Conservation (phyloP, 1,140 invertebrate genomes). For the Eumaeus atala region DNA sequence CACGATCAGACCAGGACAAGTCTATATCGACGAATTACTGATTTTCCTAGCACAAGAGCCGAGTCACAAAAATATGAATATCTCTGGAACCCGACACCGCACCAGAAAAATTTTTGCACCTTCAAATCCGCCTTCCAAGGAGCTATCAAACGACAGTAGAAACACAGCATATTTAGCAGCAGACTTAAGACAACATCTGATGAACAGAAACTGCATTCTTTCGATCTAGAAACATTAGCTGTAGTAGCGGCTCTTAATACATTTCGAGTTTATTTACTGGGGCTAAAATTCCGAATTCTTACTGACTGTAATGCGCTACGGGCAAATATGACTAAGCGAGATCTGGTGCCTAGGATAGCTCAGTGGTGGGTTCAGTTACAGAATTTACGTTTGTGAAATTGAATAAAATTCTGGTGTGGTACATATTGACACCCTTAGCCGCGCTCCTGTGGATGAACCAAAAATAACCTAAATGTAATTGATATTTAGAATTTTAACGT, state of each 20-base stretch:
- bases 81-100: no score
- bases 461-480: neutral
- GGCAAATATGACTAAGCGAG: conserved; percentile 14
- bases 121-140: no score
- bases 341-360: conserved; percentile 18
- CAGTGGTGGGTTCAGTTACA: conserved; percentile 21
- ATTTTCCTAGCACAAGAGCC: no score
- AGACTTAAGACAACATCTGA: conserved; percentile 17
- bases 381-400: conserved; percentile 18
- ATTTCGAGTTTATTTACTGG: conserved; percentile 21
- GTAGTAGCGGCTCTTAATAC: conserved; percentile 14
- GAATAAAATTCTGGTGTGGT: conserved; percentile 16
- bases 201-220: conserved; percentile 17
- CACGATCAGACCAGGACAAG: no score
- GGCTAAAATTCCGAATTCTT: conserved; percentile 16
- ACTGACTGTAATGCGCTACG: conserved; percentile 21
- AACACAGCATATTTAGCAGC: conserved; percentile 17
- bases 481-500: neutral
- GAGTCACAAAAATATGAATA: no score
- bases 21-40: no score
- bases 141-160: no score
- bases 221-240: conserved; percentile 14
- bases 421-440: conserved; percentile 19
- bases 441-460: neutral
- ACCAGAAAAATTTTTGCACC: no score